Base-by-base conservation (phyloP, 1,140 invertebrate species). In the Zophobas morio region DNA sequence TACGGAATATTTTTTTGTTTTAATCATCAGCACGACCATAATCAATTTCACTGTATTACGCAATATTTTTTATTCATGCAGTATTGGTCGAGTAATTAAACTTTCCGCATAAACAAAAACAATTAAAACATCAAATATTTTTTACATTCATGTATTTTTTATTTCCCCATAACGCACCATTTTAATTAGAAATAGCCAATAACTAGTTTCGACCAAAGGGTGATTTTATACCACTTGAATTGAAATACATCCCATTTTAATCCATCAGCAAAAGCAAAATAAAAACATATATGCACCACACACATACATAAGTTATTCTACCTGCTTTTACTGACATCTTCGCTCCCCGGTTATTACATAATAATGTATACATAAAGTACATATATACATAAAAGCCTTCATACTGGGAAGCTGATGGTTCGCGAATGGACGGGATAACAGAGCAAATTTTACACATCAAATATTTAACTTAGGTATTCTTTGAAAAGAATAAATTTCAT, bases 381-480 rank as follows among this genome's bases (percentile, higher is more conserved):
- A 35, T 39, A 60, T 39, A 36, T 39, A 60, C 36, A 60, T 60
- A 36, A 39, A 60, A 60, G 56, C 56, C 37, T 60, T 60, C 56
- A n/a, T 39, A 37, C 6, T 37, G n/a, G 36, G n/a, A 60, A 36
- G 36, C 36, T 60, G 56, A 60, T 60, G 56, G 56, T 37, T 60
- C 36, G n/a, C 3, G 36, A 36, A 60, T 39, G 56, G 56, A 60
- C 36, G 36, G 6, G 36, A 36, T 60, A 60, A 60, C 56, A 60
- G 56, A 60, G 36, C 56, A 54, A 54, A 54, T 54, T 54, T 54
- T 54, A 54, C 53, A 54, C 53, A 54, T 54, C 53, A 54, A 54
- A 54, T 54, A 54, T 54, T 54, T 54, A 54, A 54, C 53, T 54
- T 54, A 54, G 53, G 53, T 54, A 54, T 54, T 54, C 53, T 54